Evolutionary conservation across 2,888 invertebrate species (phyloP), one percentile per base, ranked within the genome.

Genomic region (Ypsolopha scabrella): DNA sequence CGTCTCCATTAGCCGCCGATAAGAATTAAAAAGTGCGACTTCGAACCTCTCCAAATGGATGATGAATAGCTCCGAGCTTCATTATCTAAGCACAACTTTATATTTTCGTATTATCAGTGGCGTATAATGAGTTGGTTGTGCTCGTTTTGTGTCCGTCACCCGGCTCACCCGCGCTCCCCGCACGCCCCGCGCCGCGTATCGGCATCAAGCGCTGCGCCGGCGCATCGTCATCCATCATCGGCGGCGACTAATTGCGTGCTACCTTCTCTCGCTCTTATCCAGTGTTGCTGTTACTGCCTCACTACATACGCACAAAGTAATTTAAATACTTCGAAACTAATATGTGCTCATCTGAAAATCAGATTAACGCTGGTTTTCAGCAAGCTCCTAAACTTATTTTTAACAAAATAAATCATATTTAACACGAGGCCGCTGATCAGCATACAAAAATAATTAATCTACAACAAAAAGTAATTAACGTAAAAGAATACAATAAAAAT

Each of bases 231-330:
- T 85, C 85, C 83, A 86, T 86, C 85, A 86, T 80, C 71, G 64
- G 56, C 61, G 63, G 68, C 69, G 80, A 81, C 85, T 86, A 82
- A 86, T 86, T 81, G 81, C 81, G 72, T 73, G 83, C 85, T 86
- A 83, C 83, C 81, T 83, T 72, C 75, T 68, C 66, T 68, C 73
- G 35, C 71, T 74, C 78, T 79, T 80, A 80, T 79, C 77, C 79
- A 24, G 24, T 24, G 24, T 4, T 24, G 24, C 24, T 24, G 24
- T 75, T 81, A 24, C 2, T 24, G 24, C 24, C 24, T 24, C 4
- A 24, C 2, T 4, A 24, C 24, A 24, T 24, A 24, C n/a, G n/a
- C n/a, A n/a, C n/a, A n/a, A n/a, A n/a, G n/a, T 24, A 24, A 24
- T 24, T 24, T 24, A 24, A 24, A n/a, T n/a, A n/a, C n/a, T n/a